Evolutionary conservation across 35 echinoderm and acorn worm genomes (phyloP), one percentile per base, ranked within the genome.

Genomic region (Ophioderma brevispina): DNA sequence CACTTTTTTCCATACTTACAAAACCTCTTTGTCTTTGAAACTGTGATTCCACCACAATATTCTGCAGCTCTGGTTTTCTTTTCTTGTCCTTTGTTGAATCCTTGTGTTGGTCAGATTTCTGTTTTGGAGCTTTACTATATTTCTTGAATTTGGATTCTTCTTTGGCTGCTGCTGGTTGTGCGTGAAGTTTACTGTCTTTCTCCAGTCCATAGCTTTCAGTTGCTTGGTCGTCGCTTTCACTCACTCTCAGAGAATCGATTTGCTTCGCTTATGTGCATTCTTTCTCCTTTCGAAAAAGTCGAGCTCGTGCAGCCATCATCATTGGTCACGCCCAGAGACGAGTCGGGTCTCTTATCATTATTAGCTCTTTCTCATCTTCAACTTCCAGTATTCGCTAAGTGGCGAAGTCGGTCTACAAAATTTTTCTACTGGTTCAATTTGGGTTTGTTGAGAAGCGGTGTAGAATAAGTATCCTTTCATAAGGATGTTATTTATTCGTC

Each of bases 271-370:
- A 17, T 17, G 76, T 84, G 18, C 77, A 80, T 23, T 80, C 42
- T 40, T 49, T 3, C 1, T 70, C 17, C 31, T 80, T 77, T 37
- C 87, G 56, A 1, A 89, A 55, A 8, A 94, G 88, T 46, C 81
- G 35, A 32, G 70, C 84, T 34, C 76, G 36, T 0, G 77, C 33
- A 31, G 64, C n/a, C 41, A 18, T 89, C 28, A 42, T 87, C 77
- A 25, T 76, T 86, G 0, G n/a, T n/a, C n/a, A n/a, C 55, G 40
- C 0, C 88, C 88, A 37, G 82, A 28, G 1, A 94, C 88, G 19
- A 94, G 75, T 76, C 88, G n/a, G 35, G 84, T 94, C 93, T 35
- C 88, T 11, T 0, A 94, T 87, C 30, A n/a, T n/a, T n/a, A 94
- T 76, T 8, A 8, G 5, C 5, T 46, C 41, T 4, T 4, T 8